phyloP scores from a whole-genome alignment of 2,113 vertebrate genomes.

The Desmodus rotundus region DNA sequence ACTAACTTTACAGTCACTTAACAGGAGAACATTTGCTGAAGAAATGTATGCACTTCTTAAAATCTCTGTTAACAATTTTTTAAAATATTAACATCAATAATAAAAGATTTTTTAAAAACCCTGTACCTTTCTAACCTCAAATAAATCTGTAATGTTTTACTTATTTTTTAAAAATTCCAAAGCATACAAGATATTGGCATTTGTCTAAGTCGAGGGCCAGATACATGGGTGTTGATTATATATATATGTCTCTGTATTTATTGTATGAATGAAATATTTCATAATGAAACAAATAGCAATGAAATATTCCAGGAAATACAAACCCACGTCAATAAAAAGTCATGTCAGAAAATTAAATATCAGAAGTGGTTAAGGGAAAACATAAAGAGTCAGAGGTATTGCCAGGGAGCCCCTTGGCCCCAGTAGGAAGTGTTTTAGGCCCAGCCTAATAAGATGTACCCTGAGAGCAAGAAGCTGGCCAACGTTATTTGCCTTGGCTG shows the following conservation, averaged over 20 bases:
- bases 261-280: neutral
- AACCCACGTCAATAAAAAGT: neutral
- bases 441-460: neutral
- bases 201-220: neutral
- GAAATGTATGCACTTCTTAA: neutral
- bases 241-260: neutral
- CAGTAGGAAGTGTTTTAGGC: neutral
- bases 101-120: no score
- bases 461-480: neutral
- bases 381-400: neutral
- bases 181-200: neutral
- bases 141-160: neutral
- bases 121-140: neutral
- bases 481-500: neutral
- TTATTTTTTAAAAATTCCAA: neutral
- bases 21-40: neutral
- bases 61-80: neutral
- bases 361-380: neutral
- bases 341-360: neutral
- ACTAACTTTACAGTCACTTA: neutral
- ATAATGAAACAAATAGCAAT: neutral
- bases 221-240: neutral
- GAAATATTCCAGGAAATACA: neutral
- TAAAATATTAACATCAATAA: neutral
- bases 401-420: neutral